phyloP scores from a whole-genome alignment of 2,113 vertebrate species.

The Laterallus jamaicensis region DNA sequence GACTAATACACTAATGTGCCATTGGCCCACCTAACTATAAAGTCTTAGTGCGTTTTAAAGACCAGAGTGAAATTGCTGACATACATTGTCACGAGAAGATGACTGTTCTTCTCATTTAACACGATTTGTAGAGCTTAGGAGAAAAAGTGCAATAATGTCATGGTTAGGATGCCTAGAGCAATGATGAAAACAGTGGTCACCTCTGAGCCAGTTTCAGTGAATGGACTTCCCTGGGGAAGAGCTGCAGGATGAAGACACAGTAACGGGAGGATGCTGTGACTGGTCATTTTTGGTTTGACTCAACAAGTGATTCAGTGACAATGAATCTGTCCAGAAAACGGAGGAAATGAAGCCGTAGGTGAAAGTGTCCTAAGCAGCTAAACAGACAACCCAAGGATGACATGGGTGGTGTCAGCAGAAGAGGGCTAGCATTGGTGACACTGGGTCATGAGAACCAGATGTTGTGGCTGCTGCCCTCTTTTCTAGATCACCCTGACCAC shows the following conservation, averaged over 20 bases:
- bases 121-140: not conserved
- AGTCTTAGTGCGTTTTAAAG: not conserved
- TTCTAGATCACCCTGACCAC: not conserved
- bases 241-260: not conserved
- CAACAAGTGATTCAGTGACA: not conserved
- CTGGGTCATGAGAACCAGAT: rapidly evolving
- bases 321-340: not conserved
- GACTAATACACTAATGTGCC: not conserved
- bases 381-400: not conserved
- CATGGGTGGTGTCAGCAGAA: not conserved
- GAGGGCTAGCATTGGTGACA: not conserved
- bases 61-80: not conserved
- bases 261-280: not conserved
- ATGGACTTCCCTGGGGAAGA: not conserved
- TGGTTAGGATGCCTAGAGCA: not conserved
- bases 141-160: not conserved
- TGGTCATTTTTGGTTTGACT: not conserved
- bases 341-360: not conserved
- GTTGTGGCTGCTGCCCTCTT: not conserved
- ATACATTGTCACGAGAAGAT: not conserved
- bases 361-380: not conserved
- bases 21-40: not conserved
- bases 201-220: not conserved
- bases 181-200: not conserved
- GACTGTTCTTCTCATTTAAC: not conserved